A percentile compares a stretch with the other conserved stretches of the same genome.
phyloP scores from a whole-genome alignment of 2,113 vertebrate species.

The Marmota flaviventris region DNA sequence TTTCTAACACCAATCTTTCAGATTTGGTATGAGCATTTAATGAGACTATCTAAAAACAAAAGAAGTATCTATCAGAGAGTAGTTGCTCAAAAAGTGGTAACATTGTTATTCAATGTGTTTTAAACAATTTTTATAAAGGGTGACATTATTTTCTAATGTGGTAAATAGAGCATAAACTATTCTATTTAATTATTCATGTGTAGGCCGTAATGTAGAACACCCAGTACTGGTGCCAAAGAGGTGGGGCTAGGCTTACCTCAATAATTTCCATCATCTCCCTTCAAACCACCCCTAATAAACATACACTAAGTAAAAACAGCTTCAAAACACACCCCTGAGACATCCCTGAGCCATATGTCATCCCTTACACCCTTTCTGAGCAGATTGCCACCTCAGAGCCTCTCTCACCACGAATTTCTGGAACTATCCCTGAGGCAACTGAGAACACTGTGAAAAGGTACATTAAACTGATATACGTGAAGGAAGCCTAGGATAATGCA shows the following conservation, averaged over 20 bases:
- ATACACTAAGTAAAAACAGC: slow-evolving; percentile 55
- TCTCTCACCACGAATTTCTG: neutral
- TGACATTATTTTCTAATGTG: slow-evolving; percentile 21
- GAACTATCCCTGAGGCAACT: neutral
- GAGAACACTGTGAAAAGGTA: neutral
- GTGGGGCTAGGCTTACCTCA: neutral
- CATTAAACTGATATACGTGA: neutral
- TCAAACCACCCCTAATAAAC: slow-evolving; percentile 25
- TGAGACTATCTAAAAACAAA: neutral
- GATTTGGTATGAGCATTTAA: neutral
- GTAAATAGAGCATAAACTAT: slow-evolving; percentile 19
- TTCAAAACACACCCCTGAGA: neutral
- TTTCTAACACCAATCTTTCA: neutral
- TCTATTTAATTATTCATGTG: neutral
- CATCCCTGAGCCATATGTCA: slow-evolving; percentile 21
- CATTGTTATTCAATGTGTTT: neutral
- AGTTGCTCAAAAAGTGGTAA: neutral
- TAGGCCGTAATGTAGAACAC: neutral
- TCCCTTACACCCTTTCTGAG: neutral
- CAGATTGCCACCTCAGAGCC: neutral
- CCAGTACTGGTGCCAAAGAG: neutral
- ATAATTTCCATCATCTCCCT: slow-evolving; percentile 30
- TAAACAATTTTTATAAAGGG: slow-evolving; percentile 33
- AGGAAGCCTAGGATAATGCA: neutral
- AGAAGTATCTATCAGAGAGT: neutral